These are phyloP conservation scores for Holothuria leucospilota DNA, from an alignment of 53 echinoderm and acorn worm species.

Conservation along the genomic window DNA sequence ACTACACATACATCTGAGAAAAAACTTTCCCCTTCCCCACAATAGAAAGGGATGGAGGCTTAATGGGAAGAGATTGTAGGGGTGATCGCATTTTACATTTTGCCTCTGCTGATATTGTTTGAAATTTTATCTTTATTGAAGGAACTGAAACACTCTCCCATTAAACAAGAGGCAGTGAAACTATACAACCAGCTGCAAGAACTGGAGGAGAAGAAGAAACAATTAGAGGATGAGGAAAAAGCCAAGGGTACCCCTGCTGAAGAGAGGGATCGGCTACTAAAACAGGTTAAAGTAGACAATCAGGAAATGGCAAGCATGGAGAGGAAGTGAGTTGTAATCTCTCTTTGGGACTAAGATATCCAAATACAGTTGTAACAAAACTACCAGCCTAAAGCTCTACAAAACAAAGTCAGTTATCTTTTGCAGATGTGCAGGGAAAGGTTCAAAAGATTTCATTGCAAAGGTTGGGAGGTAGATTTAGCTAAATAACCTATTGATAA, in stretches of 20 bases:
- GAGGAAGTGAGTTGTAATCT: slow-evolving; percentile 71
- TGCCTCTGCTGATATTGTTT: background rate
- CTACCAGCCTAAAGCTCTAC: no score
- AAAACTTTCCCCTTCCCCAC: no score
- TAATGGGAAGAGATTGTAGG: no score
- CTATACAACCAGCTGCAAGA: slow-evolving; percentile 92
- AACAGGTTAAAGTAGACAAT: slow-evolving; percentile 94
- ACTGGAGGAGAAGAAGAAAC: slow-evolving; percentile 88
- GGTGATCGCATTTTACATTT: background rate
- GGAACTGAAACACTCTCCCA: slow-evolving; percentile 88
- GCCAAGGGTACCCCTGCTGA: slow-evolving; percentile 85
- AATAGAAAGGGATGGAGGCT: no score
- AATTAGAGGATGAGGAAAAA: slow-evolving; percentile 84
- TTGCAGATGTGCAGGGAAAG: no score
- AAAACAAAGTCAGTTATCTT: no score
- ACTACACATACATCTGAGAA: no score
- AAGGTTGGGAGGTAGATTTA: no score
- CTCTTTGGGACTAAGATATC: background rate
- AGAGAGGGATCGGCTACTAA: slow-evolving; percentile 85
- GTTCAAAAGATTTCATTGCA: no score
- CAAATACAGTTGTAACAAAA: no score
- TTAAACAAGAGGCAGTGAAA: slow-evolving; percentile 92
- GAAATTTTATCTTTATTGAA: slow-evolving; percentile 15
- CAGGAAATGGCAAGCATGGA: slow-evolving; percentile 97
- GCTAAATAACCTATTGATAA: no score